A percentile compares a stretch with the other conserved stretches of the same genome.
phyloP scores from a whole-genome alignment of 2,113 vertebrate species.

The Onychostoma macrolepis region DNA sequence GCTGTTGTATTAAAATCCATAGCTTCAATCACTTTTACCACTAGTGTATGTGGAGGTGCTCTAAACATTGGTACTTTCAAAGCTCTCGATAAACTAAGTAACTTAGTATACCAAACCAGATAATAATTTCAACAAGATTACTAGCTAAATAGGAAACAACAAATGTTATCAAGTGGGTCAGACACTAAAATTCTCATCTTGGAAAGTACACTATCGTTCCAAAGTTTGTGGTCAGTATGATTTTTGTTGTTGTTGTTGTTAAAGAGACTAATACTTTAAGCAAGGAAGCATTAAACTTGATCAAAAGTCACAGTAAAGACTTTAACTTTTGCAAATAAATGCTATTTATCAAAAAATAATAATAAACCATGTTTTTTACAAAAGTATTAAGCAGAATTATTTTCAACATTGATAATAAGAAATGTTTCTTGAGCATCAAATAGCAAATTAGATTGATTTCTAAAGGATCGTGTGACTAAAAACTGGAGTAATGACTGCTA shows the following conservation, averaged over 20 bases:
- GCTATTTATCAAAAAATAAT: no score
- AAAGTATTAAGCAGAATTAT: background rate
- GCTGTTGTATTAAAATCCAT: background rate
- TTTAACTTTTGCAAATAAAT: background rate
- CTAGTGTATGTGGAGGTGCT: background rate
- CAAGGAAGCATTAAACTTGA: background rate
- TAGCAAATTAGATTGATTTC: background rate
- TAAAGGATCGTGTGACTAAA: background rate
- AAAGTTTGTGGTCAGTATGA: background rate
- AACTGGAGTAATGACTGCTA: no score
- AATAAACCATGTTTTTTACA: background rate
- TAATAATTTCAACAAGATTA: slow-evolving; percentile 17
- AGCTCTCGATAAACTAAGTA: slow-evolving; percentile 4
- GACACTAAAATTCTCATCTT: background rate
- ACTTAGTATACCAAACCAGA: background rate
- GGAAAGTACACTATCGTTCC: background rate
- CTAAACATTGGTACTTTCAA: background rate
- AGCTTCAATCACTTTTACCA: background rate
- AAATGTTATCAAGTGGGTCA: background rate
- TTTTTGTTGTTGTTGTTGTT: background rate
- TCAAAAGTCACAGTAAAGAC: background rate
- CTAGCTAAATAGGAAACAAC: background rate
- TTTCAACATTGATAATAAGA: background rate
- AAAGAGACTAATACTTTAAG: background rate
- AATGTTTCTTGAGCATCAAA: background rate